A percentile compares a stretch with the other conserved stretches of the same genome.
Evolutionary conservation across 2,888 invertebrate species (phyloP).

Genomic region (Orthonevra nobilis): DNA sequence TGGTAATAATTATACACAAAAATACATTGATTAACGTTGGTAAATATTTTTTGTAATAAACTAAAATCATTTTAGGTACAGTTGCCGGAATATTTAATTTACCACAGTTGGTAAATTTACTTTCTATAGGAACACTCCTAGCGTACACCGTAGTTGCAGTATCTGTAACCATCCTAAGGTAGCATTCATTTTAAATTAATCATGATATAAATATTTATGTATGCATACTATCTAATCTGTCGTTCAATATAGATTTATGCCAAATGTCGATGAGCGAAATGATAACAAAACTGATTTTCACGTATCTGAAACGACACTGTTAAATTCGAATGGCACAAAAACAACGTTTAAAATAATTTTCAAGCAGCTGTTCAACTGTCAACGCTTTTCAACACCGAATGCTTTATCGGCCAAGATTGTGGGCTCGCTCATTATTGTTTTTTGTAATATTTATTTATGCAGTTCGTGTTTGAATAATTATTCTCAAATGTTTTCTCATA

Average conservation of each 20-base stretch:
- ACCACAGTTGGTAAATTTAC: constrained; percentile 91
- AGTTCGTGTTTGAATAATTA: neutral
- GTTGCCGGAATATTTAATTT: constrained; percentile 92
- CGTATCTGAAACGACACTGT: constrained; percentile 73
- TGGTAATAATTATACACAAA: constrained; percentile 82
- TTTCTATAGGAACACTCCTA: constrained; percentile 93
- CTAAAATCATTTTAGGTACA: constrained; percentile 82
- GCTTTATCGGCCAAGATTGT: constrained; percentile 76
- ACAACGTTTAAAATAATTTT: constrained; percentile 72
- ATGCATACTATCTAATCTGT: too few relatives aligned
- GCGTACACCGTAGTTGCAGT: constrained; percentile 95
- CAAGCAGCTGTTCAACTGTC: constrained; percentile 76
- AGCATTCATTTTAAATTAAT: constrained; percentile 71
- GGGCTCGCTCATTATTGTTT: constrained; percentile 74
- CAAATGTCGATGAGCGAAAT: constrained; percentile 76
- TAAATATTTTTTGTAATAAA: too few relatives aligned
- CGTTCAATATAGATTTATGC: too few relatives aligned
- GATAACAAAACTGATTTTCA: constrained; percentile 30
- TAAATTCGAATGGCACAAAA: constrained; percentile 73
- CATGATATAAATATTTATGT: too few relatives aligned
- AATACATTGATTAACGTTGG: too few relatives aligned
- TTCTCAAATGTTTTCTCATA: constrained; percentile 43
- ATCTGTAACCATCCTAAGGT: constrained; percentile 91
- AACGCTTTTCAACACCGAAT: constrained; percentile 74
- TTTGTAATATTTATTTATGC: constrained; percentile 75